phyloP scores from a whole-genome alignment of 2,113 vertebrate genomes.

The Columbina picui region DNA sequence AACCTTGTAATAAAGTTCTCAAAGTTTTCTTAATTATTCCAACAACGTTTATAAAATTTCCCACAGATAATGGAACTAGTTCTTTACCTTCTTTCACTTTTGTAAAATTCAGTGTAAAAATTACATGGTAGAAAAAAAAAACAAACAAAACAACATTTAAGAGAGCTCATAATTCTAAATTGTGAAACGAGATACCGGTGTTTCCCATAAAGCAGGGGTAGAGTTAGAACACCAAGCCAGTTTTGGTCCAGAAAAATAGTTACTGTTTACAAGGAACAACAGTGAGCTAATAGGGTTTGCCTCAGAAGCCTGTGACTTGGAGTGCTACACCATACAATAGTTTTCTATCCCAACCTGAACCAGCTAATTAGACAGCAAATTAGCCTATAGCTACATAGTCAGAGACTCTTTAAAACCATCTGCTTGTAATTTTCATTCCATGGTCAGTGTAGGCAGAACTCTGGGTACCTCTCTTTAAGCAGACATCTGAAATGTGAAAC shows the following conservation, averaged over 20 bases:
- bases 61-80: not conserved
- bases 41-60: not conserved
- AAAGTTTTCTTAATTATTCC: not conserved
- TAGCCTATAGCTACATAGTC: not conserved
- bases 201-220: not conserved
- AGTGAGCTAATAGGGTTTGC: rapidly evolving
- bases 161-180: not conserved
- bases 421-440: not conserved
- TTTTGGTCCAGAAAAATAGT: not conserved
- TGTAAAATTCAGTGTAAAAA: not conserved
- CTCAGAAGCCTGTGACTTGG: not conserved
- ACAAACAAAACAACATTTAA: not conserved
- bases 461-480: not conserved
- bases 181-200: not conserved
- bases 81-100: not conserved
- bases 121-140: not conserved
- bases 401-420: not conserved
- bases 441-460: not conserved
- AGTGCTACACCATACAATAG: not conserved
- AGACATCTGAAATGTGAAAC: not conserved
- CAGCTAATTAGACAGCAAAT: not conserved
- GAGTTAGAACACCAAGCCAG: not conserved
- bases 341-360: not conserved
- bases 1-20: not conserved
- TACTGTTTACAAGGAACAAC: not conserved